These are phyloP conservation scores for Nothobranchius kuhntae DNA, from an alignment of 2,113 vertebrate species.

Conservation along the genomic window DNA sequence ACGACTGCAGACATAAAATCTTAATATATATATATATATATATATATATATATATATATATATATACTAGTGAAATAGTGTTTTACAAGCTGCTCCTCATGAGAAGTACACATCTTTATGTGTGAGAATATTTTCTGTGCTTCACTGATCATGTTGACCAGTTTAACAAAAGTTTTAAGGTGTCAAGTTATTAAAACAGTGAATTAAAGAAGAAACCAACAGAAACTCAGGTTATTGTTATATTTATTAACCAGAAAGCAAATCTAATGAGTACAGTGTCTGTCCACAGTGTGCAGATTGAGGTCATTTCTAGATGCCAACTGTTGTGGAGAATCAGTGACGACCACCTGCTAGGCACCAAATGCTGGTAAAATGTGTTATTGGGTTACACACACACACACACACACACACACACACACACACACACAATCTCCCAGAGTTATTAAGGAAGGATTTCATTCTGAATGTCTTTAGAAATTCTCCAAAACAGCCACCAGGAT, in stretches of 20 bases:
- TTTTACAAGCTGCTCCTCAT: too few species aligned
- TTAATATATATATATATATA: too few species aligned
- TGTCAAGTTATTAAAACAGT: background rate
- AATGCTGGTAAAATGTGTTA: conserved; percentile 29
- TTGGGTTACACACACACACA: background rate
- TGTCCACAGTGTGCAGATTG: conserved; percentile 19
- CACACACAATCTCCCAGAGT: background rate
- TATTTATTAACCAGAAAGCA: background rate
- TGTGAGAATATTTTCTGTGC: too few species aligned
- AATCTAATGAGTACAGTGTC: background rate
- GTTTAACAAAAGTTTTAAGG: background rate
- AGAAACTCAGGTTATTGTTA: background rate
- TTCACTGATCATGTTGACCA: too few species aligned
- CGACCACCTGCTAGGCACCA: conserved; percentile 15
- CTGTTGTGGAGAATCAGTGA: conserved; percentile 18
- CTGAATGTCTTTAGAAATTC: background rate
- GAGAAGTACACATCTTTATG: too few species aligned
- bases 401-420: background rate
- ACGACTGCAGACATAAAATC: too few species aligned
- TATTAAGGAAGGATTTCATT: conserved; percentile 6
- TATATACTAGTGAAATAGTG: too few species aligned
- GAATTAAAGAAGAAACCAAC: background rate
- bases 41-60: too few species aligned
- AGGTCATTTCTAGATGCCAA: conserved; percentile 24
- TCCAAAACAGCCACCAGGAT: too few species aligned